A percentile compares a stretch with the other conserved stretches of the same genome.
phyloP scores from a whole-genome alignment of 2,113 vertebrate species.

The Embiotoca jacksoni region DNA sequence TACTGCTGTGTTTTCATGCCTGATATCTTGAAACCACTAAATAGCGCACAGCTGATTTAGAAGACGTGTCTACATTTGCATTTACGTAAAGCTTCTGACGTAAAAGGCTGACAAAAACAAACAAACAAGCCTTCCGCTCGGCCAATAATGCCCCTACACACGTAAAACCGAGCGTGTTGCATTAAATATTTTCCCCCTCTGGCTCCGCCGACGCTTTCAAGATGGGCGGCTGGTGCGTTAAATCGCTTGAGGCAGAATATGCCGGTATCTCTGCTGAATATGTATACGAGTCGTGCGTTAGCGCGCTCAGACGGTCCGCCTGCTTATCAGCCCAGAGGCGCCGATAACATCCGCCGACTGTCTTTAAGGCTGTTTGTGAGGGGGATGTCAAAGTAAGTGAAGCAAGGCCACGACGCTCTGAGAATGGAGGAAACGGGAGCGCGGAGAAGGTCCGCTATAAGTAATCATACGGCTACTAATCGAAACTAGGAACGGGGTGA shows the following conservation, averaged over 20 bases:
- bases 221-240: background rate
- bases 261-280: constrained; percentile 5
- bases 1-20: background rate
- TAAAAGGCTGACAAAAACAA: too few species aligned
- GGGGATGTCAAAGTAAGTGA: background rate
- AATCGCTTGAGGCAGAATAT: constrained; percentile 3
- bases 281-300: too few species aligned
- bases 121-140: background rate
- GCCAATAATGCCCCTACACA: background rate
- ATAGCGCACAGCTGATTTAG: background rate
- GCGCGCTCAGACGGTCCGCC: too few species aligned
- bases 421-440: background rate
- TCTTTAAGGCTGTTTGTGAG: background rate
- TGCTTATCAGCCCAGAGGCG: background rate
- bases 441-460: background rate
- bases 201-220: background rate
- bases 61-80: background rate
- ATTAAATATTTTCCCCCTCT: background rate
- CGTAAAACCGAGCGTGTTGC: background rate
- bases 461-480: background rate
- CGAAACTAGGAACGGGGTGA: background rate
- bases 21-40: background rate
- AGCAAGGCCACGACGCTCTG: background rate
- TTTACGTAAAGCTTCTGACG: background rate
- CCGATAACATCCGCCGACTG: background rate